A percentile compares a stretch with the other conserved stretches of the same genome.
Conservation (phyloP, 2,888 invertebrate species). For the Pristionchus maxplancki region DNA sequence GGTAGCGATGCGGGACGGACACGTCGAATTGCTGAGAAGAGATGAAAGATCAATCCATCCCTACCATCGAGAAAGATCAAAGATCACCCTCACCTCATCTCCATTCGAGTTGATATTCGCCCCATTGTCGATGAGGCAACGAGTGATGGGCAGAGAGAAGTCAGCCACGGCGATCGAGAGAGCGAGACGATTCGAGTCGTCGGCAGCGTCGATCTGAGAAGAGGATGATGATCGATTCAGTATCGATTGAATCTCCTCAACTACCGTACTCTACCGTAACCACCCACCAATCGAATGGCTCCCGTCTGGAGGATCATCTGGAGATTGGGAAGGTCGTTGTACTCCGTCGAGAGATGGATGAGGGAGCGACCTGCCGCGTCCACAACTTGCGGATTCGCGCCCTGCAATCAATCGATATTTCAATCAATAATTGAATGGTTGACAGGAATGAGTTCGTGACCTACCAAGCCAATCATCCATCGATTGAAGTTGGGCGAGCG, state of each 20-base stretch:
- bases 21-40: constrained; percentile 8
- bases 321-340: constrained; percentile 16
- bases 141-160: neutral
- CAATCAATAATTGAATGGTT: neutral
- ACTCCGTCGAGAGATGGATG: neutral
- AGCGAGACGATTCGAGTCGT: neutral
- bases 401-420: neutral
- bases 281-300: constrained; percentile 1
- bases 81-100: neutral
- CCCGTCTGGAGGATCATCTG: neutral
- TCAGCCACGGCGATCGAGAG: constrained; percentile 10
- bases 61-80: too few species aligned
- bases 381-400: neutral
- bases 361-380: neutral
- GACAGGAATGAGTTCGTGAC: too few species aligned
- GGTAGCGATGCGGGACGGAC: neutral
- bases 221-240: neutral
- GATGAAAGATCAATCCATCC: neutral
- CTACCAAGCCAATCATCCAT: neutral
- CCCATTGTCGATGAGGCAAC: neutral
- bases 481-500: constrained; percentile 25
- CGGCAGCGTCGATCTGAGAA: neutral
- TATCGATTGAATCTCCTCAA: neutral
- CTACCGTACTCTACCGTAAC: neutral
- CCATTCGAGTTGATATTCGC: neutral